These are phyloP conservation scores for Hyla sarda DNA, from an alignment of 2,113 vertebrate species.

Conservation along the genomic window DNA sequence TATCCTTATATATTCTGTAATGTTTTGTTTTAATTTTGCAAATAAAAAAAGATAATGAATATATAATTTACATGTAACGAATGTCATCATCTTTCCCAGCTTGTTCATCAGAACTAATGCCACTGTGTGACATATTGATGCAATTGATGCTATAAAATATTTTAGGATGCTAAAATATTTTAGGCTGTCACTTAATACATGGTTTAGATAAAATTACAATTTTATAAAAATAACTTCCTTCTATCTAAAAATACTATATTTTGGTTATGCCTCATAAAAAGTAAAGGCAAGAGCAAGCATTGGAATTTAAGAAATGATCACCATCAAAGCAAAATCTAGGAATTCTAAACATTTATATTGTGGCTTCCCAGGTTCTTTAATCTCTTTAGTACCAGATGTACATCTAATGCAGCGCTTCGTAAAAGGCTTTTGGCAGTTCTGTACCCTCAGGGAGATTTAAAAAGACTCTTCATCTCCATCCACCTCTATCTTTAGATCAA, in stretches of 20 bases:
- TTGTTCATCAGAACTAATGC: too few relatives aligned
- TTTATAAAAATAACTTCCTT: background rate
- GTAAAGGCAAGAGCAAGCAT: background rate
- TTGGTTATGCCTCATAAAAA: background rate
- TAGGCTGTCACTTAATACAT: background rate
- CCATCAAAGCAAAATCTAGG: background rate
- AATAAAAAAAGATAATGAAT: too few relatives aligned
- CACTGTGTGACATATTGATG: too few relatives aligned
- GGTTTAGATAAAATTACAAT: background rate
- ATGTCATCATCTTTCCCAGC: too few relatives aligned
- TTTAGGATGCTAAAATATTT: too few relatives aligned
- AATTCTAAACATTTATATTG: slow-evolving; percentile 16
- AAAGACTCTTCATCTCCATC: slow-evolving; percentile 43
- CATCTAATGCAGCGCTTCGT: slow-evolving; percentile 37
- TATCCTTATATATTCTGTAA: too few relatives aligned
- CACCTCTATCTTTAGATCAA: slow-evolving; percentile 52
- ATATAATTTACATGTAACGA: too few relatives aligned
- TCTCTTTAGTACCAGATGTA: slow-evolving; percentile 47
- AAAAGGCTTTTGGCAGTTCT: slow-evolving; percentile 48
- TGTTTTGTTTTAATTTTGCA: too few relatives aligned
- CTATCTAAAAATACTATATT: background rate
- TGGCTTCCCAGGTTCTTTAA: slow-evolving; percentile 34
- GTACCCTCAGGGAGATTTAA: slow-evolving; percentile 21
- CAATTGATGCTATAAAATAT: too few relatives aligned
- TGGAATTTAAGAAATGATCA: slow-evolving; percentile 20